Conservation (phyloP, 2,888 invertebrate species). For the Diogma glabrata region DNA sequence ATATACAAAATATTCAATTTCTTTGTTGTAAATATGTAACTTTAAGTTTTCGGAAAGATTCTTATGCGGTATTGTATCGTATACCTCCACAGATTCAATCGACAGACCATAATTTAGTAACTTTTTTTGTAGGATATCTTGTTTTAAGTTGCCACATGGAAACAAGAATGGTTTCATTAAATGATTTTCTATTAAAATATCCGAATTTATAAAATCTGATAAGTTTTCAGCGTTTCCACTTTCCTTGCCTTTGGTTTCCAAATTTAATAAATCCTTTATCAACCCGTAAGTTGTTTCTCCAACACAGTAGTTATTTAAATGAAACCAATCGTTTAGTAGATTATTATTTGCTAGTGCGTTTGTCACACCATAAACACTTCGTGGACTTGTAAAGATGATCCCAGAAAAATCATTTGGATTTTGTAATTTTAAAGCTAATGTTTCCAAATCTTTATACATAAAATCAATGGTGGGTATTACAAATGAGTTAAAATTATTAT, state of each 20-base stretch:
- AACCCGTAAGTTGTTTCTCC: constrained; percentile 42
- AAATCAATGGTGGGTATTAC: constrained; percentile 42
- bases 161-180: constrained; percentile 41
- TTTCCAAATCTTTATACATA: constrained; percentile 38
- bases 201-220: constrained; percentile 27
- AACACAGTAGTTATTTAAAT: constrained; percentile 40
- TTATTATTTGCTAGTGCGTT: constrained; percentile 33
- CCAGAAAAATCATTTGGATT: constrained; percentile 38
- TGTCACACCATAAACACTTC: constrained; percentile 40
- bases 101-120: constrained; percentile 34
- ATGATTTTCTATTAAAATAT: constrained; percentile 16
- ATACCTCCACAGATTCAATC: constrained; percentile 40
- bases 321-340: constrained; percentile 35
- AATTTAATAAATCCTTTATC: constrained; percentile 34
- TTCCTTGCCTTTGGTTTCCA: constrained; percentile 41
- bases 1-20: constrained; percentile 43
- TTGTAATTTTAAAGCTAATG: constrained; percentile 35
- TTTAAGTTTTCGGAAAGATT: constrained; percentile 37
- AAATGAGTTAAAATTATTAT: constrained; percentile 37
- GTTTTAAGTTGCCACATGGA: constrained; percentile 45
- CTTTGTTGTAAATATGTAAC: constrained; percentile 29
- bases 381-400: constrained; percentile 44
- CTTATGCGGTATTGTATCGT: constrained; percentile 41
- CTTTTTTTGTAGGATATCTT: constrained; percentile 38
- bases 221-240: constrained; percentile 43